These are phyloP conservation scores for Tauraco erythrolophus DNA, from an alignment of 2,113 vertebrate genomes.

Conservation along the genomic window DNA sequence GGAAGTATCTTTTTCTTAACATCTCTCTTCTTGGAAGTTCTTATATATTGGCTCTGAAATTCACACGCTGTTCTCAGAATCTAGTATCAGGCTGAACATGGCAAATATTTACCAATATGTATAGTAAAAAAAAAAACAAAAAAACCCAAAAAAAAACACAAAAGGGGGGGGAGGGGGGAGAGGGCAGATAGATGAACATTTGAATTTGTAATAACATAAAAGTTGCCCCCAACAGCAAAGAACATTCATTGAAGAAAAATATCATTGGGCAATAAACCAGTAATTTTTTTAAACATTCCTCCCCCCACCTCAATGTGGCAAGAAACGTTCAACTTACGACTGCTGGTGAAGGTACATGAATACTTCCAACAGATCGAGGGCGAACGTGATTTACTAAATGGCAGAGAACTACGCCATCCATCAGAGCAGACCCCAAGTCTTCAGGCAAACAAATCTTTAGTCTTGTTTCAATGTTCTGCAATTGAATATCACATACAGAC, in stretches of 20 bases:
- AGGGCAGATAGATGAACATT: too few species aligned
- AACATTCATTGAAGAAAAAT: neutral
- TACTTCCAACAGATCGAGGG: slow-evolving; percentile 90
- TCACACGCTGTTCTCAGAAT: neutral
- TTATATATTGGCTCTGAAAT: neutral
- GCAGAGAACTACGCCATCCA: slow-evolving; percentile 94
- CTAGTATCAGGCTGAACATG: rapidly evolving
- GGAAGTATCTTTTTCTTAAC: neutral
- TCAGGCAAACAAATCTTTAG: slow-evolving; percentile 90
- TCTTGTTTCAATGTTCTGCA: slow-evolving; percentile 91
- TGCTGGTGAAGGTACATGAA: slow-evolving; percentile 94
- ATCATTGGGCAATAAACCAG: neutral
- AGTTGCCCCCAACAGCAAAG: neutral
- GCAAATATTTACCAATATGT: neutral
- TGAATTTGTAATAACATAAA: neutral
- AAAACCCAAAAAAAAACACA: too few species aligned
- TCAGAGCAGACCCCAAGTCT: slow-evolving; percentile 88
- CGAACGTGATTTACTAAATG: slow-evolving; percentile 93
- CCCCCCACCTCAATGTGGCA: neutral
- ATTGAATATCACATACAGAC: neutral
- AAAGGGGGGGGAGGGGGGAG: too few species aligned
- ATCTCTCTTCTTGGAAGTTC: neutral
- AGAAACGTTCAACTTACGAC: slow-evolving; percentile 80
- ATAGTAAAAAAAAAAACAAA: neutral
- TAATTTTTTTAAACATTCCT: neutral